Evolutionary conservation across 2,888 invertebrate genomes (phyloP).

Genomic region (Leptopterna dolabrata): DNA sequence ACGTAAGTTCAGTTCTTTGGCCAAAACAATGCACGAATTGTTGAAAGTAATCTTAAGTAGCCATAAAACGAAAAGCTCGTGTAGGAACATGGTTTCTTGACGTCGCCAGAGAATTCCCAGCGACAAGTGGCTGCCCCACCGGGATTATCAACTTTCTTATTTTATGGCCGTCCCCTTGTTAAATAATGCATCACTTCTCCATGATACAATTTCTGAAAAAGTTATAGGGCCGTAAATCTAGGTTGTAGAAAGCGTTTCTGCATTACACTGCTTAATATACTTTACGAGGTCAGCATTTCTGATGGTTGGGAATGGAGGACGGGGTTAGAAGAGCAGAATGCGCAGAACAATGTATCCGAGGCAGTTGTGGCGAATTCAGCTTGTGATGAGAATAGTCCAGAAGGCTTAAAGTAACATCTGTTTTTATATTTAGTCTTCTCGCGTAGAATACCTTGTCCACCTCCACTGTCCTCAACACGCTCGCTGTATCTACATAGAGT

Average conservation of each 20-base stretch:
- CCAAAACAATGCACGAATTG: background rate
- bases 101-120: background rate
- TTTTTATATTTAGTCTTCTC: slow-evolving; percentile 32
- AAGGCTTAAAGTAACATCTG: slow-evolving; percentile 24
- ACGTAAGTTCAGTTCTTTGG: background rate
- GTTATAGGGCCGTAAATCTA: background rate
- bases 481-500: background rate
- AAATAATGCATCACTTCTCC: background rate
- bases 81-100: background rate
- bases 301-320: background rate
- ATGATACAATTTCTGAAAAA: background rate
- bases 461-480: slow-evolving; percentile 4
- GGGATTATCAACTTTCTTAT: background rate
- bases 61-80: background rate
- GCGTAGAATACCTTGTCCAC: slow-evolving; percentile 23
- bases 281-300: background rate
- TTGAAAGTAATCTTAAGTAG: background rate
- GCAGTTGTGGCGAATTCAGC: slow-evolving; percentile 10
- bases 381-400: slow-evolving; percentile 22
- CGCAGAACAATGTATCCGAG: background rate
- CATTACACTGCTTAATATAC: background rate
- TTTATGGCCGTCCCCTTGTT: background rate
- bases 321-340: background rate
- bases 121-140: background rate
- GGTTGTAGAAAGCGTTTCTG: background rate